phyloP scores from a whole-genome alignment of 2,113 vertebrate genomes.

The Stigmatopora argus region DNA sequence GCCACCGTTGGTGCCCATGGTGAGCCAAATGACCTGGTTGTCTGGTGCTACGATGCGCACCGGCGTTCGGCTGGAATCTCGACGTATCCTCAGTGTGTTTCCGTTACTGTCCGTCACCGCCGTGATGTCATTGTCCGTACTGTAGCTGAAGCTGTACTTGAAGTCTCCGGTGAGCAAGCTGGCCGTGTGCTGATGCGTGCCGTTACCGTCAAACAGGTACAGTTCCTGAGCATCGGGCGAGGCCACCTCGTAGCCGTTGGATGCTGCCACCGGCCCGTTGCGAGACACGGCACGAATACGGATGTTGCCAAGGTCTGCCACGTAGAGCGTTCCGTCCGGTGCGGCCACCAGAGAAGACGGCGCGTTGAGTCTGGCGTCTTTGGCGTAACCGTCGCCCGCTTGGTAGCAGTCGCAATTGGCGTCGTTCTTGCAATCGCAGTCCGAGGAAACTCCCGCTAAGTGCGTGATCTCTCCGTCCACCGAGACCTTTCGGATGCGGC shows the following conservation, averaged over 20 bases:
- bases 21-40: slow-evolving; percentile 96
- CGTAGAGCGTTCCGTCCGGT: slow-evolving; percentile 88
- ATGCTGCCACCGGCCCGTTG: slow-evolving; percentile 79
- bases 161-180: slow-evolving; percentile 90
- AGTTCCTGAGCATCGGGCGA: slow-evolving; percentile 91
- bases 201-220: slow-evolving; percentile 93
- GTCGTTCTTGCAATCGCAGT: slow-evolving; percentile 96
- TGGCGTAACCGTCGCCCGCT: slow-evolving; percentile 91
- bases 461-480: slow-evolving; percentile 93
- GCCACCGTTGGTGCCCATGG: slow-evolving; percentile 87
- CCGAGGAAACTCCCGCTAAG: slow-evolving; percentile 84
- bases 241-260: slow-evolving; percentile 83
- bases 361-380: slow-evolving; percentile 89
- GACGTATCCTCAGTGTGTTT: slow-evolving; percentile 86
- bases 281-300: slow-evolving; percentile 85
- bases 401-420: slow-evolving; percentile 98
- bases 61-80: slow-evolving; percentile 88
- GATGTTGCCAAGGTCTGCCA: slow-evolving; percentile 94
- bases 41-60: slow-evolving; percentile 92
- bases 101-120: slow-evolving; percentile 89
- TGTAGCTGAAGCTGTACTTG: slow-evolving; percentile 94
- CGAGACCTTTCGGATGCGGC: slow-evolving; percentile 87
- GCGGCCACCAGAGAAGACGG: slow-evolving; percentile 90
- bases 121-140: slow-evolving; percentile 87
- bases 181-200: slow-evolving; percentile 92